Evolutionary conservation across 2,797 vertebrate genomes (phyloP).

Genomic region (Sebastes taczanowskii): DNA sequence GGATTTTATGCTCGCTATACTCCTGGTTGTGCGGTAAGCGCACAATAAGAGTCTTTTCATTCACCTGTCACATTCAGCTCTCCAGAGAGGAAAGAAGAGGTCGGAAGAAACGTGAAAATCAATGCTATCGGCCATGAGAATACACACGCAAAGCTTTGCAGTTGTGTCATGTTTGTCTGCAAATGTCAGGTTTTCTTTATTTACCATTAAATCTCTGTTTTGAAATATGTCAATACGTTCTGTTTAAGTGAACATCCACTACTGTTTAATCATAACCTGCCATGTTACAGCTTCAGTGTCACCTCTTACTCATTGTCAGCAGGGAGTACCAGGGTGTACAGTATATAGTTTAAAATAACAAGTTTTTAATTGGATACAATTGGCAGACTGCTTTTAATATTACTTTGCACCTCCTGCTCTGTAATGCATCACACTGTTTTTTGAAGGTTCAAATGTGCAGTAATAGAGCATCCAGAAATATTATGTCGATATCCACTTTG

Average conservation of each 20-base stretch:
- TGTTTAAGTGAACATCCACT: not conserved
- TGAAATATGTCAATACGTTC: not conserved
- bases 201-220: conserved; percentile 8
- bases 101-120: conserved; percentile 87
- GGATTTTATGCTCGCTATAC: not conserved
- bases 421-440: not conserved
- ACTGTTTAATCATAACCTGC: not conserved
- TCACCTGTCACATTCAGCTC: conserved; percentile 82
- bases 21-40: conserved; percentile 3
- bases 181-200: conserved; percentile 43
- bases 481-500: not conserved
- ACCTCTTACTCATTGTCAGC: not conserved
- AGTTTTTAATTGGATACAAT: not conserved
- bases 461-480: not conserved
- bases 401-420: not conserved
- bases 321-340: not conserved
- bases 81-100: conserved; percentile 79
- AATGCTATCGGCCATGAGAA: conserved; percentile 85
- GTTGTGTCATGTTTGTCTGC: conserved; percentile 26
- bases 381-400: not conserved
- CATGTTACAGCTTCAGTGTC: not conserved
- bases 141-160: conserved; percentile 75
- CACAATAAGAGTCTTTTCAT: conserved; percentile 34
- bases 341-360: not conserved
- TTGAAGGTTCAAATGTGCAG: not conserved